These are phyloP conservation scores for Polypedilum vanderplanki DNA, from an alignment of 1,140 invertebrate species.

Conservation along the genomic window DNA sequence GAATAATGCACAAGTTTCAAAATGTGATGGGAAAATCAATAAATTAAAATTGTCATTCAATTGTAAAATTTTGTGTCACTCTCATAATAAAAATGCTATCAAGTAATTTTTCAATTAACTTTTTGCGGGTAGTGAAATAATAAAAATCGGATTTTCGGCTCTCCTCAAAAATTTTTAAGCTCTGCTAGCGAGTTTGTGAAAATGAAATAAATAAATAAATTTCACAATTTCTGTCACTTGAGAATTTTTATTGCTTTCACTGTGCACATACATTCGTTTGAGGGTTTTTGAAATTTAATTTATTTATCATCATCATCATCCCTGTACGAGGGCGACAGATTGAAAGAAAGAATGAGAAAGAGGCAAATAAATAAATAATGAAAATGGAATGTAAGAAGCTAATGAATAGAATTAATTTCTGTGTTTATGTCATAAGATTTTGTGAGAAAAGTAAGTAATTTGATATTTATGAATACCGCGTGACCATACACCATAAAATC, in stretches of 20 bases:
- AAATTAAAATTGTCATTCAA: too few relatives aligned
- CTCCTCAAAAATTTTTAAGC: too few relatives aligned
- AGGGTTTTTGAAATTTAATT: slow-evolving; percentile 10
- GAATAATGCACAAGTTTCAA: too few relatives aligned
- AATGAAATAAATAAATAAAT: not conserved
- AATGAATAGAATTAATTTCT: slow-evolving; percentile 3
- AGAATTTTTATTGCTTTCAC: slow-evolving; percentile 3
- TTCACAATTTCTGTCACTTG: not conserved
- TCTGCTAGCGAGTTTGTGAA: not conserved
- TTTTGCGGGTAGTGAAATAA: not conserved
- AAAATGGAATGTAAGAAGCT: slow-evolving; percentile 10
- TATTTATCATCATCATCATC: not conserved
- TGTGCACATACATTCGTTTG: not conserved
- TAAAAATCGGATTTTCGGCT: not conserved
- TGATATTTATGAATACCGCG: not conserved
- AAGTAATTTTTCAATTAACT: slow-evolving; percentile 3
- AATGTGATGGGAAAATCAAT: too few relatives aligned
- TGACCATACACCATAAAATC: slow-evolving; percentile 25
- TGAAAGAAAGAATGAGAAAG: not conserved
- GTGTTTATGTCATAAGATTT: not conserved
- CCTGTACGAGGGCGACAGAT: not conserved
- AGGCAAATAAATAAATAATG: too few relatives aligned
- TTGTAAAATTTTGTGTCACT: too few relatives aligned
- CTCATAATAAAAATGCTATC: too few relatives aligned
- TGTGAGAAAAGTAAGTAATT: slow-evolving; percentile 17